Evolutionary conservation across 30 jellyfish, hydroid and myxozoan genomes (phyloP), one percentile per base, ranked within the genome.

Genomic region (Aurelia aurita complex sp. Pacific): DNA sequence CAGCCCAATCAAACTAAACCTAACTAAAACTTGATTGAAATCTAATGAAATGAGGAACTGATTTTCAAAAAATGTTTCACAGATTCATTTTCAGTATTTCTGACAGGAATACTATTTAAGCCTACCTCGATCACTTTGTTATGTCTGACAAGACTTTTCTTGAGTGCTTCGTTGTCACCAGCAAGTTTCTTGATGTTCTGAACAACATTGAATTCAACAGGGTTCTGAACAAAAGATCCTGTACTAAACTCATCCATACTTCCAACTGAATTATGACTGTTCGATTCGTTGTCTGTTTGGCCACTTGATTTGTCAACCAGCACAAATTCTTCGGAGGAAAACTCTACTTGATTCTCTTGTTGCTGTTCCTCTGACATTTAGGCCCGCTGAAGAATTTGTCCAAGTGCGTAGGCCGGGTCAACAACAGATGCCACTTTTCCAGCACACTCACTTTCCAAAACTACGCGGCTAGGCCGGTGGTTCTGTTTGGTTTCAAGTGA

Each of bases 91-190:
- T 46, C 57, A 8, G 2, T 46, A 46, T 46, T 7, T 46, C 1
- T 46, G 57, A 46, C 57, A 46, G 57, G 15, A 46, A 9, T 46
- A 7, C 57, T 46, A 46, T 46, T 4, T 6, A 5, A 0, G 57
- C 72, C n/a, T 62, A 84, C 93, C 82, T 73, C 81, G 4, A 84
- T 73, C 65, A 84, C 54, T 32, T 35, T 46, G 38, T 84, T 84
- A 71, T 84, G 93, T 50, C 46, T 73, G 15, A 77, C 59, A 18
- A 84, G 67, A 55, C 82, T 50, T 15, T 36, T 69, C 67, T 84
- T 84, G 60, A 84, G 67, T 4, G 85, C 16, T 50, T 62, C 83
- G 62, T 84, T 84, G 38, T 84, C 93, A 14, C 23, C 66, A 16
- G 85, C 87, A 52, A 84, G 82, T 33, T 46, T 73, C 67, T 32